Conservation (phyloP, 2,113 vertebrate genomes). For the Tyrannus savana region DNA sequence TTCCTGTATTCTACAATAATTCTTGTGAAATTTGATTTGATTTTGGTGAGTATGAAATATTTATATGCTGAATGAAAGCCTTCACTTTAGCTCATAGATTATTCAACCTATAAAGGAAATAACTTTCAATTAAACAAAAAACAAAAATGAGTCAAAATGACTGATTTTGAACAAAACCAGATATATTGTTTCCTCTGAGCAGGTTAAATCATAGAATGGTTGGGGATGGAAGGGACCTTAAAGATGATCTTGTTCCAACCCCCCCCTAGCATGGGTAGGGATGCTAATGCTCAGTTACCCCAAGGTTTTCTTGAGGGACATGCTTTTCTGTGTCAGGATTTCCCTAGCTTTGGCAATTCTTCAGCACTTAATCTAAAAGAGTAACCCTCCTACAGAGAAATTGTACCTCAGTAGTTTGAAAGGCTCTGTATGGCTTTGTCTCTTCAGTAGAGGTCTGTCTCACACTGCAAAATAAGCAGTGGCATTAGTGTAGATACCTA, state of each 20-base stretch:
- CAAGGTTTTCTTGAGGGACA: not conserved
- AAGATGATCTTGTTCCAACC: not conserved
- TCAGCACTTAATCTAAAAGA: not conserved
- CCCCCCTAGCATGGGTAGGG: too few relatives aligned
- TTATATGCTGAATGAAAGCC: not conserved
- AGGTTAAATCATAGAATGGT: not conserved
- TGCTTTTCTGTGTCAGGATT: not conserved
- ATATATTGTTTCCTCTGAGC: not conserved
- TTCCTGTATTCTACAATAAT: not conserved
- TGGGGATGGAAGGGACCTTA: not conserved
- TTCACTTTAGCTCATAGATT: not conserved
- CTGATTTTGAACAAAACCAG: not conserved
- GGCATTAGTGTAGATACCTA: not conserved
- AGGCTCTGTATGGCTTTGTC: not conserved
- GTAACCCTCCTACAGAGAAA: accelerated
- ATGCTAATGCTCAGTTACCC: not conserved
- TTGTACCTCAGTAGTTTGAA: not conserved
- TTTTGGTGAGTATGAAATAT: not conserved
- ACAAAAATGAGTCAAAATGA: not conserved
- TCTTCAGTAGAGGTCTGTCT: not conserved
- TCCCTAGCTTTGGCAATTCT: not conserved
- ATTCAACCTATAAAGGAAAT: not conserved
- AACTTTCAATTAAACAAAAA: not conserved
- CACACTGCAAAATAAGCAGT: not conserved
- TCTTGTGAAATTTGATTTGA: not conserved